These are phyloP conservation scores for Dryadula phaetusa DNA, from an alignment of 2,888 invertebrate genomes.

Conservation along the genomic window DNA sequence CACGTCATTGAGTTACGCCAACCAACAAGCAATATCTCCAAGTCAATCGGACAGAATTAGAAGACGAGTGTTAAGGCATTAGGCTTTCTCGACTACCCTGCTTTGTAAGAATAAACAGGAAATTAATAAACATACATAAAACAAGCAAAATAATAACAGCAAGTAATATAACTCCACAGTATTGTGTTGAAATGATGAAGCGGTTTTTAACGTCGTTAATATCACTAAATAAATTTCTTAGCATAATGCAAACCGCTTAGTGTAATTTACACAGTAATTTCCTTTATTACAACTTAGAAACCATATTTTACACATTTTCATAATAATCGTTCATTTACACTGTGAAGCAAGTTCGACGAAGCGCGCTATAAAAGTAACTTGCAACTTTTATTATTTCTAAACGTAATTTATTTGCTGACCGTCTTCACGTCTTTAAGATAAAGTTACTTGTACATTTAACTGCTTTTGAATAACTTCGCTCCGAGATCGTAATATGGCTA, in stretches of 20 bases:
- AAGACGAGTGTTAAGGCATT: too few species aligned
- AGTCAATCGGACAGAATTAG: too few species aligned
- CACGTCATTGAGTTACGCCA: too few species aligned
- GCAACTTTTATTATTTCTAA: conserved; percentile 11
- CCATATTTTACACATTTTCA: conserved; percentile 24
- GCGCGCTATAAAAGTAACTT: conserved; percentile 7
- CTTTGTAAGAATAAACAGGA: too few species aligned
- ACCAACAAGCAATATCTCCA: too few species aligned
- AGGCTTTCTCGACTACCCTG: too few species aligned
- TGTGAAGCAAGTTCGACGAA: conserved; percentile 11
- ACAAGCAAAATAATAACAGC: too few species aligned
- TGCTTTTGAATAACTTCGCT: background rate
- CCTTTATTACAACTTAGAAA: conserved; percentile 8
- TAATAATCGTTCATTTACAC: conserved; percentile 18
- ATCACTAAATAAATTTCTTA: background rate
- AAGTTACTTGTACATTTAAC: background rate
- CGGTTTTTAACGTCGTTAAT: conserved; percentile 1
- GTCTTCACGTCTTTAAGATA: background rate
- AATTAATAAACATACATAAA: too few species aligned
- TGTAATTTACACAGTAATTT: conserved; percentile 14
- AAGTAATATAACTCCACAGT: background rate
- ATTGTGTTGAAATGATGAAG: conserved; percentile 1
- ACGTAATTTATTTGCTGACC: conserved; percentile 1
- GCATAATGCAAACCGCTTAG: conserved; percentile 14
- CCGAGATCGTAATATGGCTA: too few species aligned